Conservation (phyloP, 2,113 vertebrate genomes). For the Oostethus manadensis region DNA sequence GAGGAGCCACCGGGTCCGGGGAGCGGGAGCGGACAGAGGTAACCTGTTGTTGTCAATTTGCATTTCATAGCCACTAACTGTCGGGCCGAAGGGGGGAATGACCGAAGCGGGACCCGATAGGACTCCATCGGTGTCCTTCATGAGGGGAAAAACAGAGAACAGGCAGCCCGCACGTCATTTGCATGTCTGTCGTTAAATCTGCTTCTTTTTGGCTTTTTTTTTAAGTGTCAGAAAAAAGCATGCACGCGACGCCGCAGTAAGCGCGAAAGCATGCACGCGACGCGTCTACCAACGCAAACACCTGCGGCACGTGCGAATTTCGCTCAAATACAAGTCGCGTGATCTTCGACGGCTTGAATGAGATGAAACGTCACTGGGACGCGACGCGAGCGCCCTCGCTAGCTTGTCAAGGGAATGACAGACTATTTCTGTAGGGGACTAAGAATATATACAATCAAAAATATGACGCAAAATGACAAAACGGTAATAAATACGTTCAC, state of each 20-base stretch:
- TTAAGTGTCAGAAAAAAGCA: neutral
- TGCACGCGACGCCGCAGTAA: no score
- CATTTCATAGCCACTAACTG: neutral
- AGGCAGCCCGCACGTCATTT: neutral
- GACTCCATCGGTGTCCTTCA: no score
- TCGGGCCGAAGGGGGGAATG: neutral
- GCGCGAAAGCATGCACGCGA: neutral
- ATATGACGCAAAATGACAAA: no score
- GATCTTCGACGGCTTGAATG: neutral
- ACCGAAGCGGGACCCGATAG: neutral
- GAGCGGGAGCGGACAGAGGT: conserved; percentile 29
- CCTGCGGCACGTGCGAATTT: neutral
- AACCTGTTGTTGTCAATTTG: conserved; percentile 63
- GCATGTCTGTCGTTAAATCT: no score
- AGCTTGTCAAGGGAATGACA: neutral
- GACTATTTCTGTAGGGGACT: no score
- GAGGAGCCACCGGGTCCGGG: conserved; percentile 23
- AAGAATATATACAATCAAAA: no score
- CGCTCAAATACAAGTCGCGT: neutral
- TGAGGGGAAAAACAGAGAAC: neutral
- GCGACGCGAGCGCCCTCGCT: neutral
- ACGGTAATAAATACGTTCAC: no score
- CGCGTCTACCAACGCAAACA: neutral
- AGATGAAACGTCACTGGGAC: neutral
- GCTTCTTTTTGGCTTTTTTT: neutral